phyloP scores from a whole-genome alignment of 35 echinoderm and acorn worm species.

The Stichopus chloronotus region DNA sequence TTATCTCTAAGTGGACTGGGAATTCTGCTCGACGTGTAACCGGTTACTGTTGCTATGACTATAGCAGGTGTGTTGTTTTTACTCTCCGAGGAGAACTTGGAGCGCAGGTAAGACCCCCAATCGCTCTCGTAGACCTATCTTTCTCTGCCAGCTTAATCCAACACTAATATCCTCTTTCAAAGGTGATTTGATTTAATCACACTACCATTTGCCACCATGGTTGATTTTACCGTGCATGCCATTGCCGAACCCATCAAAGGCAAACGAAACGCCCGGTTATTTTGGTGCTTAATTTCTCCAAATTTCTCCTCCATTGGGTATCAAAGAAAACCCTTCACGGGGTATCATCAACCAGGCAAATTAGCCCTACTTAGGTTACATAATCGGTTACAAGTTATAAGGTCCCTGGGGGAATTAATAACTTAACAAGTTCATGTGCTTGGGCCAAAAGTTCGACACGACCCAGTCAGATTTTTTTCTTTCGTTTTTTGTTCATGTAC shows the following conservation, averaged over 20 bases:
- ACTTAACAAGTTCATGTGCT: background rate
- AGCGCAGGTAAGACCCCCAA: background rate
- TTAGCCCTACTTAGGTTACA: conserved; percentile 14
- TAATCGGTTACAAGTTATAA: conserved; percentile 19
- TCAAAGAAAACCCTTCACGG: conserved; percentile 6
- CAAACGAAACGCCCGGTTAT: conserved; percentile 5
- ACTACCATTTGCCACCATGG: conserved; percentile 41
- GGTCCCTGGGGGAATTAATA: conserved; percentile 8
- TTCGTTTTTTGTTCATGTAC: background rate
- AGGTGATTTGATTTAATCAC: conserved; percentile 52
- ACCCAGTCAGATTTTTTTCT: background rate
- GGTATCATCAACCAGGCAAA: conserved; percentile 17
- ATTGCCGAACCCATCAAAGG: conserved; percentile 24
- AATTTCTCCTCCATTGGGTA: background rate
- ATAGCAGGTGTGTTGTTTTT: conserved; percentile 23
- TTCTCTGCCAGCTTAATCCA: background rate
- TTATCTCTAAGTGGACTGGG: conserved; percentile 35
- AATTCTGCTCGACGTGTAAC: conserved; percentile 35
- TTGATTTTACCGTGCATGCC: background rate
- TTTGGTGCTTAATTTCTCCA: conserved; percentile 10
- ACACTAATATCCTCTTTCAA: conserved; percentile 7
- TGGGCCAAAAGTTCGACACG: background rate
- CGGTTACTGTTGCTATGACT: conserved; percentile 27
- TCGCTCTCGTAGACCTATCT: background rate
- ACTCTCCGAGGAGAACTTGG: conserved; percentile 8